These are phyloP conservation scores for Mus minutoides DNA, from an alignment of 2,797 vertebrate species.

Conservation along the genomic window DNA sequence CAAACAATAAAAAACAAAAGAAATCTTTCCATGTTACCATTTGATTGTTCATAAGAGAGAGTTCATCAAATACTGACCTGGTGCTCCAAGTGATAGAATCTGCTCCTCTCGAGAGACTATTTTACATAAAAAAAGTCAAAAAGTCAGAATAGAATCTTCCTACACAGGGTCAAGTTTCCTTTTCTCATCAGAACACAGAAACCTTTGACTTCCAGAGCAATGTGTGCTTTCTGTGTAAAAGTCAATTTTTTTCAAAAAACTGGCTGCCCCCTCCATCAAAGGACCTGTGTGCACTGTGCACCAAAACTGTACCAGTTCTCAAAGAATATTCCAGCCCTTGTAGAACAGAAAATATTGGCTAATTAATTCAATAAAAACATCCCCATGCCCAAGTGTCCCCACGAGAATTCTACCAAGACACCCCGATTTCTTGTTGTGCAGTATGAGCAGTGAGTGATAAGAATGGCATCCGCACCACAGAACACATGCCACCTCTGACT, in stretches of 20 bases:
- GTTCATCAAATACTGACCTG: background rate
- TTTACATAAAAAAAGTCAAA: background rate
- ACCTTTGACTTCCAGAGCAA: background rate
- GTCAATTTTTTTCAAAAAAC: background rate
- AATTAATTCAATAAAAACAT: background rate
- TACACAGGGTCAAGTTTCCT: background rate
- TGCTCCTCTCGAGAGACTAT: background rate
- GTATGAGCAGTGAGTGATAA: background rate
- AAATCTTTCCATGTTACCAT: background rate
- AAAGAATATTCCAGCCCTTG: background rate
- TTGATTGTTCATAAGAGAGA: background rate
- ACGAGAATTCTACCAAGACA: background rate
- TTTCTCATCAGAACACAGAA: background rate
- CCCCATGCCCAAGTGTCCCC: too few species aligned
- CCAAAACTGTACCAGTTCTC: background rate
- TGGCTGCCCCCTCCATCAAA: background rate
- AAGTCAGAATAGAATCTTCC: background rate
- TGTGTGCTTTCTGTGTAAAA: background rate
- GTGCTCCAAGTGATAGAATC: fast-evolving
- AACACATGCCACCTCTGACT: background rate
- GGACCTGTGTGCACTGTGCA: background rate
- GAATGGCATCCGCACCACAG: background rate
- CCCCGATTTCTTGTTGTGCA: background rate
- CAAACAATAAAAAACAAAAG: background rate
- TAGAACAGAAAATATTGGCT: background rate